phyloP scores from a whole-genome alignment of 2,113 vertebrate species.

The Pteronura brasiliensis region DNA sequence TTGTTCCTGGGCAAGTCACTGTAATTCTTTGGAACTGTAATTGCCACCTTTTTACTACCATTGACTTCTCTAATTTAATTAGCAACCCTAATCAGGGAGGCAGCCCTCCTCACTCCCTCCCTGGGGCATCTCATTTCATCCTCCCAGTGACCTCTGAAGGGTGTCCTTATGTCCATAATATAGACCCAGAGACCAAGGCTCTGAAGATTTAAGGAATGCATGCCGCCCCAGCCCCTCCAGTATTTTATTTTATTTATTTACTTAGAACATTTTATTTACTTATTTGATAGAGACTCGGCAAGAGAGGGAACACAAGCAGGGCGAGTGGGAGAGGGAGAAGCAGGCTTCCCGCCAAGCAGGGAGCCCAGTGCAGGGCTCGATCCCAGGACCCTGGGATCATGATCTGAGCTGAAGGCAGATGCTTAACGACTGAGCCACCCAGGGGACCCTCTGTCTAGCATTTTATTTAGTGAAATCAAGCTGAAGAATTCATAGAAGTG shows the following conservation, averaged over 20 bases:
- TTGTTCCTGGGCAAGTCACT: background rate
- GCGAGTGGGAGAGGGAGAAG: too few relatives aligned
- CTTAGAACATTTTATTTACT: too few relatives aligned
- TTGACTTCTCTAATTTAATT: background rate
- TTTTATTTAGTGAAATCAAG: background rate
- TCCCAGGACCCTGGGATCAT: too few relatives aligned
- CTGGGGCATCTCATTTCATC: background rate
- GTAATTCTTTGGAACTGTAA: background rate
- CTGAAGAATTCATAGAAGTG: background rate
- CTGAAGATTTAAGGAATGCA: background rate
- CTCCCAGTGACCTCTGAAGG: background rate
- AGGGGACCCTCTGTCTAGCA: background rate
- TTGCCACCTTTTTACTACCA: background rate
- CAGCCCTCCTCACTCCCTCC: too few relatives aligned
- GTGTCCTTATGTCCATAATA: background rate
- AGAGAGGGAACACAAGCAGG: too few relatives aligned
- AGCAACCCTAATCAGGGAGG: background rate
- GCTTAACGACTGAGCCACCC: too few relatives aligned
- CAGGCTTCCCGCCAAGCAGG: too few relatives aligned
- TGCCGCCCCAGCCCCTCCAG: background rate
- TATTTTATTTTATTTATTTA: background rate
- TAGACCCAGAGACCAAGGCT: background rate
- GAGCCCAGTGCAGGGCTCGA: too few relatives aligned
- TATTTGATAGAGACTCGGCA: too few relatives aligned
- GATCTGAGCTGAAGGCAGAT: too few relatives aligned